phyloP scores from a whole-genome alignment of 2,888 invertebrate species.

The Tachina grossa region DNA sequence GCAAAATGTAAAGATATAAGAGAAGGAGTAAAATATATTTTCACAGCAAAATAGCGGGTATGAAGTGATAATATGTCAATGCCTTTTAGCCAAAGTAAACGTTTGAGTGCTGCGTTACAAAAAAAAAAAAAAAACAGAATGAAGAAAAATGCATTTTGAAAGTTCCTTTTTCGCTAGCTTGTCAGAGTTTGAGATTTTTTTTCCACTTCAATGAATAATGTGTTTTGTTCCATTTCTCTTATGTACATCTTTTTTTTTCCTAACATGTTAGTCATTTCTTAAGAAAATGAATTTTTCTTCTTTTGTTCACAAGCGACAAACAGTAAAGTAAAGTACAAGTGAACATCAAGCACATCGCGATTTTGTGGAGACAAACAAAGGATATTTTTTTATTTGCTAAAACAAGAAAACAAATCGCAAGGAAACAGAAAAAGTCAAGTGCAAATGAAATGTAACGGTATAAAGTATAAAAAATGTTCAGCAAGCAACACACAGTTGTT shows the following conservation, averaged over 20 bases:
- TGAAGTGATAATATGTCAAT: constrained; percentile 68
- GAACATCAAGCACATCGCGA: constrained; percentile 51
- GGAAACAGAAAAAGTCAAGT: constrained; percentile 63
- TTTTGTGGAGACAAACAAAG: constrained; percentile 53
- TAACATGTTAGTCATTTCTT: constrained; percentile 55
- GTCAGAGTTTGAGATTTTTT: constrained; percentile 31
- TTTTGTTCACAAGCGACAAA: constrained; percentile 66
- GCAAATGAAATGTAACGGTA: constrained; percentile 61
- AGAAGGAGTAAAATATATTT: constrained; percentile 29
- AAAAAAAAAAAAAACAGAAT: background rate
- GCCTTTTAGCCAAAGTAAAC: constrained; percentile 63
- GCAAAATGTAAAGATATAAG: background rate
- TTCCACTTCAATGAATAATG: constrained; percentile 66
- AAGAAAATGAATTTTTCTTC: constrained; percentile 70
- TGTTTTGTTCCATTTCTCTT: constrained; percentile 53
- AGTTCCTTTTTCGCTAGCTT: constrained; percentile 24
- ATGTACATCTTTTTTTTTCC: constrained; percentile 24
- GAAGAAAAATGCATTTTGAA: constrained; percentile 49
- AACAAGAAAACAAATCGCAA: constrained; percentile 25
- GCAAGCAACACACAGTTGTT: constrained; percentile 4
- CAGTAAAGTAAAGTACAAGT: constrained; percentile 59
- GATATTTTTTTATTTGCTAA: constrained; percentile 27
- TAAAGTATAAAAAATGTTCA: constrained; percentile 13
- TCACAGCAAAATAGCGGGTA: constrained; percentile 1
- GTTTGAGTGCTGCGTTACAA: constrained; percentile 47